Conservation (phyloP, 2,888 invertebrate genomes). For the Ryuthela nishihirai region DNA sequence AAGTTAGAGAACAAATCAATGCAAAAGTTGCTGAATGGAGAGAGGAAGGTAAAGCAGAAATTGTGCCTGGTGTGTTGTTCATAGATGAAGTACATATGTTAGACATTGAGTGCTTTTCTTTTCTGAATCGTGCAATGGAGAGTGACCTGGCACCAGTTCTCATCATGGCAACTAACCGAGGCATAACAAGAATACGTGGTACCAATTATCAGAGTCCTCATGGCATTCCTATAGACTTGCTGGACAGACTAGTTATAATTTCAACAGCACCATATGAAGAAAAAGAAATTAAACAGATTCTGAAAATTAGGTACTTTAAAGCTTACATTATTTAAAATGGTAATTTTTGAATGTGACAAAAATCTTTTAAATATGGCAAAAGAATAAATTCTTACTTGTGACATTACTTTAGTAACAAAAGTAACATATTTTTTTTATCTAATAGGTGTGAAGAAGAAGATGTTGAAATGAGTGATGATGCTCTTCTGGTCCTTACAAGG, state of each 20-base stretch:
- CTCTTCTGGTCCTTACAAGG: slow-evolving; percentile 81
- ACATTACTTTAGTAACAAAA: background rate
- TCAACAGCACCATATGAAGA: slow-evolving; percentile 90
- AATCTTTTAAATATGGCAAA: no score
- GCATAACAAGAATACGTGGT: slow-evolving; percentile 90
- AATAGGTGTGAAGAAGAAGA: slow-evolving; percentile 92
- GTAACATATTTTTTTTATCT: slow-evolving; percentile 16
- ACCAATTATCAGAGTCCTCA: slow-evolving; percentile 92
- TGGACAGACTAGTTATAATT: slow-evolving; percentile 93
- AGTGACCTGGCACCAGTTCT: slow-evolving; percentile 96
- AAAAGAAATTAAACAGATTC: slow-evolving; percentile 82
- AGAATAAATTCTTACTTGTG: no score
- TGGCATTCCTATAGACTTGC: slow-evolving; percentile 92
- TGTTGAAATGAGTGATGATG: slow-evolving; percentile 88
- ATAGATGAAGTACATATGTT: slow-evolving; percentile 99
- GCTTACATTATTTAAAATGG: background rate
- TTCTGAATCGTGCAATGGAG: slow-evolving; percentile 92
- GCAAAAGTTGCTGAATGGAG: slow-evolving; percentile 97
- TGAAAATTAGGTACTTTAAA: slow-evolving; percentile 66
- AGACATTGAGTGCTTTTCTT: slow-evolving; percentile 98
- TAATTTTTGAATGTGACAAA: background rate
- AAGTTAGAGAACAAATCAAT: slow-evolving; percentile 97
- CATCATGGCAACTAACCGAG: slow-evolving; percentile 97
- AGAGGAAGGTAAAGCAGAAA: slow-evolving; percentile 98
- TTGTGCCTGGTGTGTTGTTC: slow-evolving; percentile 95